Conservation (phyloP, 2,888 invertebrate species). For the Phania funesta region DNA sequence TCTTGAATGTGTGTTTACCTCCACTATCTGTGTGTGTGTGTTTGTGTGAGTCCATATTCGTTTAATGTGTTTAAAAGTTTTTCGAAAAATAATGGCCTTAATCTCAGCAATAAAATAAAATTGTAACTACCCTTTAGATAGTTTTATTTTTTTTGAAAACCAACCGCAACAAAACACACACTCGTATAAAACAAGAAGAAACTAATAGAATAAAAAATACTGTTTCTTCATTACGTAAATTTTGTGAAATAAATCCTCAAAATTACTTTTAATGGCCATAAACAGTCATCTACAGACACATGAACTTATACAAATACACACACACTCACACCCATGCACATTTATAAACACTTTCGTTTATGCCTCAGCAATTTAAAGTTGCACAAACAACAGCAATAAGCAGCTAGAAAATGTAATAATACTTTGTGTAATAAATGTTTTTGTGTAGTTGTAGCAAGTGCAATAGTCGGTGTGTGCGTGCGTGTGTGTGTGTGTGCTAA, state of each 20-base stretch:
- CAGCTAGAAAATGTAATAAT: constrained; percentile 42
- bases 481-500: constrained; percentile 19
- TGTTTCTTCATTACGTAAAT: constrained; percentile 66
- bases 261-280: constrained; percentile 66
- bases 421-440: constrained; percentile 20
- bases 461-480: not conserved
- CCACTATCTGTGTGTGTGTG: not conserved
- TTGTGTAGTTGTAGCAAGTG: not conserved
- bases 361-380: constrained; percentile 53
- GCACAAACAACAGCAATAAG: constrained; percentile 38
- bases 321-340: not conserved
- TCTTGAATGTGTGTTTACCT: not conserved
- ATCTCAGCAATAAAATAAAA: constrained; percentile 68
- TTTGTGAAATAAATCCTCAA: constrained; percentile 66
- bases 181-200: not conserved
- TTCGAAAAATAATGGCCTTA: constrained; percentile 64
- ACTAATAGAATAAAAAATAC: constrained; percentile 14
- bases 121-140: constrained; percentile 60
- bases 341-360: constrained; percentile 58
- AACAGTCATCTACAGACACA: constrained; percentile 42
- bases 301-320: not conserved
- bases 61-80: constrained; percentile 58
- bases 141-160: not conserved
- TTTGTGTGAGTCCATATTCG: not conserved
- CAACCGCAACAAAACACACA: constrained; percentile 13